Conservation (phyloP, 1,140 invertebrate species). For the Drosophila tristis region DNA sequence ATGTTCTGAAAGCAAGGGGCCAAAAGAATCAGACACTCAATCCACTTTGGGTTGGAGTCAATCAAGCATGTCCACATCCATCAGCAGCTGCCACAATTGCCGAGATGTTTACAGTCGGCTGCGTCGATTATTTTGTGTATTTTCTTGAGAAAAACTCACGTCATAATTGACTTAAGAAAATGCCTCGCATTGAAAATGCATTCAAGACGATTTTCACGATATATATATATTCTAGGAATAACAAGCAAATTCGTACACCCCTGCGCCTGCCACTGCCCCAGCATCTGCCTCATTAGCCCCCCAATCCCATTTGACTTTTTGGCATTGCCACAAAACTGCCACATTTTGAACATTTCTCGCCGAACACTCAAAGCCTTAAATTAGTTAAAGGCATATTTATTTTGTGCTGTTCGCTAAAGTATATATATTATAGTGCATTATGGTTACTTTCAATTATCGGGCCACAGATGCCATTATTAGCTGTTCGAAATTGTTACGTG, state of each 20-base stretch:
- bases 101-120: conserved; percentile 26
- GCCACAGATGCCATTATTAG: conserved; percentile 14
- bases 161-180: conserved; percentile 49
- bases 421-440: conserved; percentile 5
- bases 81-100: conserved; percentile 21
- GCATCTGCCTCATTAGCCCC: no score
- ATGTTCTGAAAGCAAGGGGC: conserved; percentile 59
- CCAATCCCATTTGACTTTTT: conserved; percentile 12
- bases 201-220: conserved; percentile 28
- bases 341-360: conserved; percentile 9
- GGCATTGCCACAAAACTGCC: conserved; percentile 32
- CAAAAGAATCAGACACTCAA: conserved; percentile 11
- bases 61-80: conserved; percentile 49
- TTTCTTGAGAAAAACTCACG: conserved; percentile 49
- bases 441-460: conserved; percentile 46
- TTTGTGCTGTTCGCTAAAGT: conserved; percentile 10
- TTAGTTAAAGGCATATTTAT: conserved; percentile 12
- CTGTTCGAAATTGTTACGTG: conserved; percentile 3
- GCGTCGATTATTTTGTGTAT: conserved; percentile 10
- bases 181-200: conserved; percentile 55
- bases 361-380: conserved; percentile 1
- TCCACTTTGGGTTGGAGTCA: conserved; percentile 16
- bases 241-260: conserved; percentile 7
- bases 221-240: conserved; percentile 26
- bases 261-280: background rate